A percentile compares a stretch with the other conserved stretches of the same genome.
These are phyloP conservation scores for Phoeniculus purpureus DNA, from an alignment of 2,797 vertebrate genomes.

Conservation along the genomic window DNA sequence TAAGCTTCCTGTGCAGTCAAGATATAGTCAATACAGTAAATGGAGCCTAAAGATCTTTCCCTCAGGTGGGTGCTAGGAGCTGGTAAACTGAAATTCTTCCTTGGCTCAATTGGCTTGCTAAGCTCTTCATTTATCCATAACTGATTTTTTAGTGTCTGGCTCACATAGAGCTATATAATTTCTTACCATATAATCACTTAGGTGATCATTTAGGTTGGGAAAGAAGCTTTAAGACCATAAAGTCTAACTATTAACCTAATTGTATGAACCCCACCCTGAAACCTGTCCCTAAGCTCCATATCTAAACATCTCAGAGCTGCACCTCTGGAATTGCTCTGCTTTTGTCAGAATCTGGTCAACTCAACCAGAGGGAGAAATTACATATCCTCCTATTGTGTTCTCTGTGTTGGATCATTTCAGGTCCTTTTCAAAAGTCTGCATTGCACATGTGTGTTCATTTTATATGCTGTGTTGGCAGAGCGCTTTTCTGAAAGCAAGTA, in stretches of 20 bases:
- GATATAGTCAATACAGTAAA: not conserved
- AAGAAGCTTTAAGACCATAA: too few species aligned
- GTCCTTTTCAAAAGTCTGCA: not conserved
- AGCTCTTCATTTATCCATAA: not conserved
- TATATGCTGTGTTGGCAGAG: not conserved
- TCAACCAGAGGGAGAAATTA: not conserved
- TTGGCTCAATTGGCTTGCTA: not conserved
- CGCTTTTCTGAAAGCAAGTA: not conserved
- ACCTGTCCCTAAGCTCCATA: too few species aligned
- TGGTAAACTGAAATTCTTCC: not conserved
- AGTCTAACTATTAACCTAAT: too few species aligned
- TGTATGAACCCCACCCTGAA: too few species aligned
- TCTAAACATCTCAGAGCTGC: not conserved
- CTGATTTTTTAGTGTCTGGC: not conserved
- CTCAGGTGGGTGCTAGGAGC: not conserved
- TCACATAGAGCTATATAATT: not conserved
- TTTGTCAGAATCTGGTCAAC: not conserved
- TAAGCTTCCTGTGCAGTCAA: not conserved
- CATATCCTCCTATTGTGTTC: not conserved
- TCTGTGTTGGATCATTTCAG: not conserved
- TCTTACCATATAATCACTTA: too few species aligned
- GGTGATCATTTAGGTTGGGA: too few species aligned
- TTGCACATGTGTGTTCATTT: not conserved
- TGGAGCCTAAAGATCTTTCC: not conserved
- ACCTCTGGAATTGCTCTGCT: not conserved